Evolutionary conservation across 2,888 invertebrate species (phyloP), one percentile per base, ranked within the genome.

Genomic region (Thera britannica): DNA sequence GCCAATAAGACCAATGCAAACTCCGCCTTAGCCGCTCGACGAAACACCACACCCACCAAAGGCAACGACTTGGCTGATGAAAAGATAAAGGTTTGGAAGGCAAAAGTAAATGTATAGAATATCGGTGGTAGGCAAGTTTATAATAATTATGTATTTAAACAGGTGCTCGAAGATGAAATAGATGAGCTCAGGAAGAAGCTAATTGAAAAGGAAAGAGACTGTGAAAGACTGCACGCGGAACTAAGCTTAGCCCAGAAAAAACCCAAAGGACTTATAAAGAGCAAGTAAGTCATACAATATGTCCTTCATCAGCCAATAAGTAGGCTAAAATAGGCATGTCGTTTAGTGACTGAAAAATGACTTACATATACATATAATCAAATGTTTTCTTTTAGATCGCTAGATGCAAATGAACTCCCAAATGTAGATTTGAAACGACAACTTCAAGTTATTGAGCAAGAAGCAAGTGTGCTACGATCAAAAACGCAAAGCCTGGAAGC

Each of bases 201-300:
- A 1, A 96, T 96, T 64, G 97, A 98, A 86, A 97, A 97, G 84
- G 98, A 98, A 87, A 94, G 96, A 76, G 96, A 97, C 76, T 96
- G 97, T 78, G 97, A 97, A 88, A 94, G 96, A 75, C 90, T 98
- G 63, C 96, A 96, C 76, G 95, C 96, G 1, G 97, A 97, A 87
- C 87, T 96, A 36, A 95, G 95, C 77, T 83, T 95, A 34, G 90
- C 94, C 11, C 95, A 95, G 77, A 95, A 95, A 83, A 94, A 95
- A 86, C 93, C 95, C 58, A 96, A 96, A 84, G 94, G 93, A 72
- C 90, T 95, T 64, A 92, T 92, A 54, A 95, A 95, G 84, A 95
- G 95, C 94, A 95, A 95, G 95, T 95, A 89, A 87, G 94, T 90
- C 46, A 11, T 38, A 11, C 11, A 1, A 12, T 4, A 54, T 46